Conservation (phyloP, 2,113 vertebrate species). For the Pampusana beccarii region DNA sequence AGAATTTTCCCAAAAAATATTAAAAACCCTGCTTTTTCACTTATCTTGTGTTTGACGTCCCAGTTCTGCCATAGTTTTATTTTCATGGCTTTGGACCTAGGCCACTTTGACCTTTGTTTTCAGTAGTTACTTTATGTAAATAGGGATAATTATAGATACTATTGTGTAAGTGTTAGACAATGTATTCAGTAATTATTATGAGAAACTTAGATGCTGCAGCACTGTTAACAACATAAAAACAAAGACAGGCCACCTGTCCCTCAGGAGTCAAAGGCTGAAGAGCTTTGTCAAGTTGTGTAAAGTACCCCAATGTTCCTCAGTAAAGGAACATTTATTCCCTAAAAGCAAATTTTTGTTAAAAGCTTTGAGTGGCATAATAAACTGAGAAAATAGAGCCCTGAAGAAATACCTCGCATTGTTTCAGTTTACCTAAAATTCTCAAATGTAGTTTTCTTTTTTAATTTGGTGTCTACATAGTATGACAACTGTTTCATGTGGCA, state of each 20-base stretch:
- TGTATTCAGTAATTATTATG: not conserved
- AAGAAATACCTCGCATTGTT: not conserved
- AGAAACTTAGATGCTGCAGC: not conserved
- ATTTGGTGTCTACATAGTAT: conserved; percentile 22
- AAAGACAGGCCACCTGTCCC: not conserved
- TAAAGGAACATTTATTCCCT: not conserved
- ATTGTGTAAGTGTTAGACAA: not conserved
- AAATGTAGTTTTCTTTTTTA: conserved; percentile 3
- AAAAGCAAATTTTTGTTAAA: not conserved
- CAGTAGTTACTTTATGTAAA: not conserved
- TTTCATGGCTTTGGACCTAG: not conserved
- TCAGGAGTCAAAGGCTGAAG: not conserved
- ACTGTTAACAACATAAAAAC: not conserved
- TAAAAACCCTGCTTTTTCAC: not conserved
- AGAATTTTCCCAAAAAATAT: not conserved
- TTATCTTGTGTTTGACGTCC: not conserved
- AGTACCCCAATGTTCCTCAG: not conserved
- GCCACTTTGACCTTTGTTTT: not conserved
- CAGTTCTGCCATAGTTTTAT: not conserved
- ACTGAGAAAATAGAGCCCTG: not conserved
- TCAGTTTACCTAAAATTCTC: not conserved
- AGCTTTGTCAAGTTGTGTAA: not conserved
- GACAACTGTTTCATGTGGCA: not conserved
- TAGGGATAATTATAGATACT: not conserved
- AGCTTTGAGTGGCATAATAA: not conserved